phyloP scores from a whole-genome alignment of 2,888 invertebrate genomes.

The Nezara viridula region DNA sequence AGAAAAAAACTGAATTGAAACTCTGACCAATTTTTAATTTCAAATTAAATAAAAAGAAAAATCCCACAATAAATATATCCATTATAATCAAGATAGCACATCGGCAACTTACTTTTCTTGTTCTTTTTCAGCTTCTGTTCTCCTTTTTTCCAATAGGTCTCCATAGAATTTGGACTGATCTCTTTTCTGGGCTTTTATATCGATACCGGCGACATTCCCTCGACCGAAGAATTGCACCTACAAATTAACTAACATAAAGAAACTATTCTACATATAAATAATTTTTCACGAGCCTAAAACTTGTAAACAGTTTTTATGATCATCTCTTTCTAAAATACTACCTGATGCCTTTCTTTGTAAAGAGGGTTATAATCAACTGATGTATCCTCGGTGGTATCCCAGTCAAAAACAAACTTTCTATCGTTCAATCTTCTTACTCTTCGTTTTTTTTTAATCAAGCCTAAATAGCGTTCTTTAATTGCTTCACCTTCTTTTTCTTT shows the following conservation, averaged over 20 bases:
- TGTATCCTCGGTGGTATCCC: conserved; percentile 99
- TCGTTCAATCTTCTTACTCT: conserved; percentile 95
- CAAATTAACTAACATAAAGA: neutral
- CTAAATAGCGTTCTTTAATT: conserved; percentile 95
- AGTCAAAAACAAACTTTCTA: conserved; percentile 99
- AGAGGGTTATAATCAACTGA: conserved; percentile 97
- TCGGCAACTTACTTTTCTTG: conserved; percentile 66
- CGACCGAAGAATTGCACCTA: conserved; percentile 95
- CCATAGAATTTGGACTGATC: conserved; percentile 98
- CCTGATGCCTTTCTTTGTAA: conserved; percentile 95
- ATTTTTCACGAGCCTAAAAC: neutral
- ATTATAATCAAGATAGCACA: neutral
- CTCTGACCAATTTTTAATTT: too few species aligned
- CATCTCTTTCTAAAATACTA: conserved; percentile 60
- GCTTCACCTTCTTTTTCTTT: conserved; percentile 95
- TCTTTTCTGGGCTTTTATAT: conserved; percentile 94
- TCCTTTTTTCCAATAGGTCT: conserved; percentile 91
- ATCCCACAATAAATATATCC: too few species aligned
- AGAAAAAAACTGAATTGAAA: too few species aligned
- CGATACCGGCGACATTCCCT: conserved; percentile 98
- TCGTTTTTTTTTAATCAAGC: conserved; percentile 92
- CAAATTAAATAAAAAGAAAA: too few species aligned
- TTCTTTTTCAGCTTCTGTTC: conserved; percentile 82
- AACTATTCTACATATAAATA: neutral
- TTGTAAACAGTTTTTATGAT: neutral